Evolutionary conservation across 2,888 invertebrate genomes (phyloP).

Genomic region (Cataglyphis albicans): DNA sequence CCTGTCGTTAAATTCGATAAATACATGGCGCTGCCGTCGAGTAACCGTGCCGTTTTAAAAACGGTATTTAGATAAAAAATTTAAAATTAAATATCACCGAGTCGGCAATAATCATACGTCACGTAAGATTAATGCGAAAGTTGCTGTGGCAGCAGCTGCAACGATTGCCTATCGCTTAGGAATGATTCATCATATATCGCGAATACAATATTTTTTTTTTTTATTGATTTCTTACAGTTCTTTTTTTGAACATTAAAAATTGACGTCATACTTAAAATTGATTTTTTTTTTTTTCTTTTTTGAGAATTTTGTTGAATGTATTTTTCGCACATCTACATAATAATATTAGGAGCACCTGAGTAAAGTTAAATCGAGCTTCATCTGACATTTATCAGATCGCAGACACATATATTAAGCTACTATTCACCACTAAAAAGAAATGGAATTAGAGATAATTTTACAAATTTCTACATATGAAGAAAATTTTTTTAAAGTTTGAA

Average conservation of each 20-base stretch:
- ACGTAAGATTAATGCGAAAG: constrained; percentile 23
- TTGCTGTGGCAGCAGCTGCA: constrained; percentile 3
- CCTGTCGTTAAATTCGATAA: background rate
- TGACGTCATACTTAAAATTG: background rate
- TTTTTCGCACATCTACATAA: background rate
- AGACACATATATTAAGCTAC: background rate
- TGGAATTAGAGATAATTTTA: background rate
- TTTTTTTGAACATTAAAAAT: constrained; percentile 18
- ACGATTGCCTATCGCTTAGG: constrained; percentile 45
- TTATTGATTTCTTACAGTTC: background rate
- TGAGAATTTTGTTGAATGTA: background rate
- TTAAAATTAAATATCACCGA: constrained; percentile 66
- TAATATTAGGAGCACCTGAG: background rate
- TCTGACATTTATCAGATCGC: background rate
- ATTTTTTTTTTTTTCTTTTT: background rate
- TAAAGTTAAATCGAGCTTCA: background rate
- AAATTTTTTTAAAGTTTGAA: background rate
- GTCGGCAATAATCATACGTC: constrained; percentile 30
- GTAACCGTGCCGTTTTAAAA: constrained; percentile 17
- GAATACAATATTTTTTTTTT: constrained; percentile 36
- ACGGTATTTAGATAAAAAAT: constrained; percentile 47
- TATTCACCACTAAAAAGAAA: background rate
- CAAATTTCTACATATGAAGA: background rate
- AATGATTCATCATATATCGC: constrained; percentile 55
- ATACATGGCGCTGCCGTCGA: background rate